Base-by-base conservation (phyloP, 2,888 invertebrate genomes). In the Orchesellides sinensis region DNA sequence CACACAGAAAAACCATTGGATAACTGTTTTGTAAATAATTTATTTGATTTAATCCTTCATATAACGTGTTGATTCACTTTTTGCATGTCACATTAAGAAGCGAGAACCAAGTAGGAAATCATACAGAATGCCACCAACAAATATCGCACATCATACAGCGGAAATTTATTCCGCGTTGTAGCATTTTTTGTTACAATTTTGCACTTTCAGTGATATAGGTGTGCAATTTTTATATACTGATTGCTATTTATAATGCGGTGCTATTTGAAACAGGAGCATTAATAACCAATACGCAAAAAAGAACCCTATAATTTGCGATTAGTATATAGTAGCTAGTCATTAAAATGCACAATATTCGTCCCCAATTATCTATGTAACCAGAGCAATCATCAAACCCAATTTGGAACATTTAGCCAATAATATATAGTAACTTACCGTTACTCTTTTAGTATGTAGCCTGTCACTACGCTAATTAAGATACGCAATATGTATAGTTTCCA, bases 21-120 rank as follows among this genome's bases (percentile, higher is more conserved):
- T 61, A 49, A 79, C 52, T 63, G 29, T 63, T 63, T 63, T 35
- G 75, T 27, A 79, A 72, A 72, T 65, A 63, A 77, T 73, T 32
- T 65, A 69, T 70, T 78, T 78, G 77, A 78, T 78, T 78, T 61
- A 45, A 77, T 59, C 61, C 59, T 65, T 17, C 29, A 6, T 54
- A 56, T 45, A 21, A 23, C 40, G 35, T 17, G 35, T 65, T 52
- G 54, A 65, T 65, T 47, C 65, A 65, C 61, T 49, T 21, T 27
- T 70, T 54, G 21, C 54, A 23, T 54, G 25, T 23, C 23, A 19
- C 21, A 54, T 1, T 17, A 49, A 5, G 6, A 35, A 5, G 35
- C 35, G 35, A 35, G 25, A 25, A 14, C 10, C 17, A 6, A 23
- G 54, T 25, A 54, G 54, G 54, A 54, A 54, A 54, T 54, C 23